Evolutionary conservation across 2,888 invertebrate genomes (phyloP), one percentile per base, ranked within the genome.

Genomic region (Deilephila porcellus): DNA sequence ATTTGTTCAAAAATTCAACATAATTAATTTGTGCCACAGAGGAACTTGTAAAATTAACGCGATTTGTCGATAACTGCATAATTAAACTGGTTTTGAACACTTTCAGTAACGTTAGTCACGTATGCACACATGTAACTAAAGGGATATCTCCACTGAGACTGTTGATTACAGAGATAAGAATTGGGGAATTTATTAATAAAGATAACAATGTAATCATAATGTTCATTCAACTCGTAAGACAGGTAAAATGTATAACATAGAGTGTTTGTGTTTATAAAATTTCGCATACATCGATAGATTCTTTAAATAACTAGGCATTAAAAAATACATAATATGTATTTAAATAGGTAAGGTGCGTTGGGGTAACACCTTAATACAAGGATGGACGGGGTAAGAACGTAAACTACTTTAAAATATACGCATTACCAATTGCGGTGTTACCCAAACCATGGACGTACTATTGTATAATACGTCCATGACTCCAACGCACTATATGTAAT

Each of bases 11-110:
- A 75, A 93, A 90, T 75, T 91, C 89, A 8, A 92, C 89, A 79
- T 94, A 94, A 80, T 91, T 94, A 74, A 90, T 91, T 74, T 94
- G 92, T 4, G 92, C 87, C 56, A 92, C 87, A 5, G 93, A 90
- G 1, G 89, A 81, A 76, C 79, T 92, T 2, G 91, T 91, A 77
- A 94, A 93, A 82, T 93, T 91, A 7, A 94, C 90, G 62, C 94
- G 90, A 80, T 82, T 91, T 20, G 89, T 89, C 71, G 93, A 88
- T 76, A 92, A 78, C 77, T 93, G 94, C 94, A 94, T 94, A 76
- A 76, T 84, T 80, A 32, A 74, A 72, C 73, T 78, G 72, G 76
- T 74, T 71, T 56, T 77, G 78, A 77, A 73, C 71, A 73, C 53
- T 62, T 53, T n/a, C 0, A 32, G 32, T 45, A 53, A 59, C 75